Base-by-base conservation (phyloP, 2,113 vertebrate species). In the Neolamprologus tretocephalus region DNA sequence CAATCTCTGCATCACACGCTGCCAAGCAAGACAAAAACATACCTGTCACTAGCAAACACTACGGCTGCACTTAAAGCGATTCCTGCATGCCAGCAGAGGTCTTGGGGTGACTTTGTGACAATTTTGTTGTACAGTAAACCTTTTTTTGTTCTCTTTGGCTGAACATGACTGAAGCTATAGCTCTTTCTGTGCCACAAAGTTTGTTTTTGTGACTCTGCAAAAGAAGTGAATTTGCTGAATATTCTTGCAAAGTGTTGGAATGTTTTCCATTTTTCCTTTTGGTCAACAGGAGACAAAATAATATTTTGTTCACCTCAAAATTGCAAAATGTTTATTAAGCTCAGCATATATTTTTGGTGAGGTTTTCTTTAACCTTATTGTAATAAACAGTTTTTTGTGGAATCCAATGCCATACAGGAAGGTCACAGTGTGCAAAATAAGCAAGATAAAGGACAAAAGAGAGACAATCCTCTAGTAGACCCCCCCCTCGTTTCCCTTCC, bases 351-450 rank as follows among this genome's bases (percentile, higher is more conserved):
- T 80, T 83, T 83, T 84, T 85, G 75, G 54, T 37, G 7, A 85
- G 53, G 51, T 87, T 88, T 47, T 68, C 57, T 57, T 84, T 86
- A 79, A 53, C 85, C 5, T 51, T 73, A 49, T 63, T 90, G 73
- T 89, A 91, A 84, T 83, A 55, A 90, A 54, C 54, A 89, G 85
- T 87, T 37, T 91, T 91, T 91, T 82, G 82, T 81, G 54, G 81
- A 89, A 92, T 82, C 73, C 54, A 26, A 51, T 91, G 82, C 91
- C 91, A 93, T 87, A 81, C 92, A 91, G 92, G 94, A 95, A 96
- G 95, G 94, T 95, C 93, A 88, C 80, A 87, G 87, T 93, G 94
- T 95, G 92, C 93, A 96, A 97, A 95, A 93, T 57, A 93, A 94
- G 90, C 90, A 93, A 86, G 13, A 40, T 47, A 87, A 73, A 91